These are phyloP conservation scores for Drosophila asahinai DNA, from an alignment of 1,140 invertebrate genomes.

Conservation along the genomic window DNA sequence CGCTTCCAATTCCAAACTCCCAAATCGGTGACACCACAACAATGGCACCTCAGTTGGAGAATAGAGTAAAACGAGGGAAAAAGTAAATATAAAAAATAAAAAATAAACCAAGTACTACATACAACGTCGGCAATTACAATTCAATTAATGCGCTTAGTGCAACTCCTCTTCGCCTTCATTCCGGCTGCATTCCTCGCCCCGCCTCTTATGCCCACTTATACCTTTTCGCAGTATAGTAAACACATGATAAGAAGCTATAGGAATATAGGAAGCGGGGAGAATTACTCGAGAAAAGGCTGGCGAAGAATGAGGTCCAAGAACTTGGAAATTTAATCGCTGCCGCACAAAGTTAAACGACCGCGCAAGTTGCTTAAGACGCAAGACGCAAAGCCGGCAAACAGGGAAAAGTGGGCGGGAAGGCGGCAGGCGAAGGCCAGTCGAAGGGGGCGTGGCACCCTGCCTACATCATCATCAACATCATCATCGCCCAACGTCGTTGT, in stretches of 20 bases:
- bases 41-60: conserved; percentile 12
- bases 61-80: conserved; percentile 6
- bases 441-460: conserved; percentile 17
- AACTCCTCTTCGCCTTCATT: conserved; percentile 38
- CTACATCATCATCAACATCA: conserved; percentile 5
- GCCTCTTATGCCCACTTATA: conserved; percentile 22
- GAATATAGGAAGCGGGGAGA: background rate
- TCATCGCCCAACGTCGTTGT: conserved; percentile 31
- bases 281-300: conserved; percentile 24
- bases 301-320: conserved; percentile 57
- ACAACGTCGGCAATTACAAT: conserved; percentile 72
- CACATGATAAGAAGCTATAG: conserved; percentile 65
- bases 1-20: conserved; percentile 36
- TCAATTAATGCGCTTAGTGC: conserved; percentile 81
- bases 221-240: conserved; percentile 72
- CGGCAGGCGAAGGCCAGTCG: conserved; percentile 8
- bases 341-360: conserved; percentile 79
- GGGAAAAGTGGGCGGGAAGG: conserved; percentile 16
- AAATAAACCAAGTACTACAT: conserved; percentile 15
- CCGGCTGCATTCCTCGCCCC: conserved; percentile 24
- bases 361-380: conserved; percentile 68
- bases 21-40: conserved; percentile 48
- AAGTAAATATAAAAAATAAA: conserved; percentile 5
- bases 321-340: conserved; percentile 73
- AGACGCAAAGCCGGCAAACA: background rate